A percentile compares a stretch with the other conserved stretches of the same genome.
These are phyloP conservation scores for Pitta sordida DNA, from an alignment of 2,113 vertebrate genomes.

Conservation along the genomic window DNA sequence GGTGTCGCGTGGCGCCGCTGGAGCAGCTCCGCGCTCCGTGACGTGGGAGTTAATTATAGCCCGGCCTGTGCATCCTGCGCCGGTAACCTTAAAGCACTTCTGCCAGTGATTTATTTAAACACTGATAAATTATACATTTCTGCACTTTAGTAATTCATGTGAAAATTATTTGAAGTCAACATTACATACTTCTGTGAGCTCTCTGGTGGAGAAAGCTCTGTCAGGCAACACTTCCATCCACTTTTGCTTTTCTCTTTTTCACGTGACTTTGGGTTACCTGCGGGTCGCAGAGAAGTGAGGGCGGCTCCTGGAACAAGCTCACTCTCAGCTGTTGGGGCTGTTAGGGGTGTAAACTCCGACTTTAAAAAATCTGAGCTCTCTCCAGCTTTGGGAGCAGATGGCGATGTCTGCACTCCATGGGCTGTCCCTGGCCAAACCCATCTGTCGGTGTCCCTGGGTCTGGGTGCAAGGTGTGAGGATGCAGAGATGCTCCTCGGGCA, in stretches of 20 bases:
- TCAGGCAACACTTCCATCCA: constrained; percentile 44
- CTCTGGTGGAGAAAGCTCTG: constrained; percentile 47
- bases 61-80: not conserved
- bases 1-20: not conserved
- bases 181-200: constrained; percentile 57
- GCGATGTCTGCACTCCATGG: too few species aligned
- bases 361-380: not conserved
- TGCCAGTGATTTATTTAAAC: constrained; percentile 81
- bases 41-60: constrained; percentile 36
- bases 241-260: constrained; percentile 24
- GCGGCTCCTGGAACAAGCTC: not conserved
- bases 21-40: not conserved
- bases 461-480: not conserved
- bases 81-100: constrained; percentile 61
- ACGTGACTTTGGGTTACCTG: not conserved
- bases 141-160: constrained; percentile 83
- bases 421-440: not conserved
- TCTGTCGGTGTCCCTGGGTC: not conserved
- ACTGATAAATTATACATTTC: constrained; percentile 80
- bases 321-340: not conserved
- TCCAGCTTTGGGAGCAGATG: not conserved
- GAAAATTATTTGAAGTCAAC: constrained; percentile 79
- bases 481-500: too few species aligned
- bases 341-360: too few species aligned
- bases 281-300: not conserved